Evolutionary conservation across 2,888 invertebrate genomes (phyloP), one percentile per base, ranked within the genome.

Genomic region (Clanis bilineata): DNA sequence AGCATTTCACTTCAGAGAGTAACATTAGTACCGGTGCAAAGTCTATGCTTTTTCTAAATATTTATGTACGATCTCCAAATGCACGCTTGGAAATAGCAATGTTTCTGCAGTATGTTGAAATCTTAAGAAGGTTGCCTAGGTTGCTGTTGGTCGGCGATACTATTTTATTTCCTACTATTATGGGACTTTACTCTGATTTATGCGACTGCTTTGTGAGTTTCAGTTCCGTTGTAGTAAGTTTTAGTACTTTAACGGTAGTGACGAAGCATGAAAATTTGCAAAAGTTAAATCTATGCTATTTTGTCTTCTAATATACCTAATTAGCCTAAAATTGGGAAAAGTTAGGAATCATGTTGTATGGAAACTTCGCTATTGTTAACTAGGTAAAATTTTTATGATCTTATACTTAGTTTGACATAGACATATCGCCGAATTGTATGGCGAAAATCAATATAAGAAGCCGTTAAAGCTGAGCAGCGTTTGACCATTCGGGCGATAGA

Each of bases 41-140:
- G 57, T 23, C 61, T 63, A 62, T 59, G 36, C 64, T 65, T 73
- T 68, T 73, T 69, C 66, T 73, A 70, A 76, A 78, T 78, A 76
- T 76, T 76, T 74, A 71, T 70, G 62, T 39, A 64, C 55, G 65
- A 58, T 62, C 64, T 64, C 59, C 64, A 68, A 67, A 68, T 67
- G 69, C 66, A 65, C 60, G 60, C 57, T 61, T 58, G 62, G 63
- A 62, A 64, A 64, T 63, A 56, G 28, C 51, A 54, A 18, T 60
- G 57, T 63, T 58, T 56, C 63, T 62, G 63, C 64, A 68, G 67
- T 58, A 67, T 66, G 63, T 64, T 63, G 56, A 69, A 66, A 65
- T 59, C 65, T 73, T 65, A 62, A 72, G 38, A 69, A 69, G 71
- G 62, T 68, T 70, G 65, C 70, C 66, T 68, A 69, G 71, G 62